Percentiles rank a stretch among this genome's conserved stretches.
Conservation (phyloP, 2,888 invertebrate genomes). For the Leistus spinibarbis region DNA sequence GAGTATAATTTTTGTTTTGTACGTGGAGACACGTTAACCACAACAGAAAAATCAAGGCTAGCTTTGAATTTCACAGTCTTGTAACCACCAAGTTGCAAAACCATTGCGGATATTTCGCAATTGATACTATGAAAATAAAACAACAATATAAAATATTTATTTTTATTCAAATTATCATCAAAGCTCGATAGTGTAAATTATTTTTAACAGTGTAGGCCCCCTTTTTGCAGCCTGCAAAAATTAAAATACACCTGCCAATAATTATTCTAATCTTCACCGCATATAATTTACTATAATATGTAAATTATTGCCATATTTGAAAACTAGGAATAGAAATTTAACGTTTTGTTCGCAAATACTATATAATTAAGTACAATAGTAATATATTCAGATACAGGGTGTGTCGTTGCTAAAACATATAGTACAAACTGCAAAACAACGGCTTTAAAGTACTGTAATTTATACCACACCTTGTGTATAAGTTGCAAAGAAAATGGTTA, state of each 20-base stretch:
- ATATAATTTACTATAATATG: neutral
- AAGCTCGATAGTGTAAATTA: too few species aligned
- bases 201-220: too few species aligned
- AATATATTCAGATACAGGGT: neutral
- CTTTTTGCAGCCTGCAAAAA: neutral
- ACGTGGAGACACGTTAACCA: too few species aligned
- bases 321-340: neutral
- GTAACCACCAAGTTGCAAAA: neutral
- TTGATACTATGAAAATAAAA: neutral
- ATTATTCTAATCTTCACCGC: neutral
- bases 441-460: neutral
- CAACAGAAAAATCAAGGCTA: constrained; percentile 11
- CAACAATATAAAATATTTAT: too few species aligned
- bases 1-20: too few species aligned
- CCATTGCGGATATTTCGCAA: neutral
- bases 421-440: neutral
- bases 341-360: neutral
- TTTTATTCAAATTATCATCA: too few species aligned
- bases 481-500: neutral
- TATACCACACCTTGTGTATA: neutral
- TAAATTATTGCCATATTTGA: neutral
- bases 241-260: neutral
- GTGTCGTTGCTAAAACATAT: neutral
- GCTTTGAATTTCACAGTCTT: neutral
- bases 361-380: neutral